phyloP scores from a whole-genome alignment of 2,113 vertebrate genomes.

The Platysteira castanea region DNA sequence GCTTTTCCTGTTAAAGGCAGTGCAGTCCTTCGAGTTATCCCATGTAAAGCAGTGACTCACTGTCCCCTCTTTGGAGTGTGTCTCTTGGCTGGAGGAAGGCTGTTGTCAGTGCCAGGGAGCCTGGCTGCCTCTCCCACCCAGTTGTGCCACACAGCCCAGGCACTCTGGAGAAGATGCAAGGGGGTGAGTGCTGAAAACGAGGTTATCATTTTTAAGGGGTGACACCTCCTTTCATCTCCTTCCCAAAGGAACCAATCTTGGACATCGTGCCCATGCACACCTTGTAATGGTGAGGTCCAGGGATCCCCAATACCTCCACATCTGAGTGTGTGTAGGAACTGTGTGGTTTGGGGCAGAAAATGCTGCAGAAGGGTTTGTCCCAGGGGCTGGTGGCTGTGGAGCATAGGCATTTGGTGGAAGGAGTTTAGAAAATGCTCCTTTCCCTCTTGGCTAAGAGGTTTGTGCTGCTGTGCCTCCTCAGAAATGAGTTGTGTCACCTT shows the following conservation, averaged over 20 bases:
- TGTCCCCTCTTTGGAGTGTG: not conserved
- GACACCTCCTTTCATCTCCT: not conserved
- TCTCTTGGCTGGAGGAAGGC: constrained; percentile 7
- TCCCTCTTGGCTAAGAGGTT: not conserved
- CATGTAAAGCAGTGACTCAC: not conserved
- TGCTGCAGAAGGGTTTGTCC: not conserved
- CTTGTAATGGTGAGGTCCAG: not conserved
- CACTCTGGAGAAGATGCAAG: not conserved
- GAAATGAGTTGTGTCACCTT: not conserved
- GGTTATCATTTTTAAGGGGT: not conserved
- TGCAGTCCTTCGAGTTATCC: rapidly evolving
- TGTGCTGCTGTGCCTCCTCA: not conserved
- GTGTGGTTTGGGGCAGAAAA: not conserved
- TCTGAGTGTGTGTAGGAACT: not conserved
- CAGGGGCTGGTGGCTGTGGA: not conserved
- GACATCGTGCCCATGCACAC: not conserved
- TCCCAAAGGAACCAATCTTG: not conserved
- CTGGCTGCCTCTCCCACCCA: not conserved
- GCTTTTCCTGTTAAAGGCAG: not conserved
- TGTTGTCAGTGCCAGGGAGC: not conserved
- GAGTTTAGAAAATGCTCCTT: not conserved
- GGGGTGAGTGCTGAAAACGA: not conserved
- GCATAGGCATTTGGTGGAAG: not conserved
- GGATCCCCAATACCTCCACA: not conserved
- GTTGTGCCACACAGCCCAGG: not conserved